A percentile compares a stretch with the other conserved stretches of the same genome.
phyloP scores from a whole-genome alignment of 2,113 vertebrate species.

The Corythoichthys haematopterus region DNA sequence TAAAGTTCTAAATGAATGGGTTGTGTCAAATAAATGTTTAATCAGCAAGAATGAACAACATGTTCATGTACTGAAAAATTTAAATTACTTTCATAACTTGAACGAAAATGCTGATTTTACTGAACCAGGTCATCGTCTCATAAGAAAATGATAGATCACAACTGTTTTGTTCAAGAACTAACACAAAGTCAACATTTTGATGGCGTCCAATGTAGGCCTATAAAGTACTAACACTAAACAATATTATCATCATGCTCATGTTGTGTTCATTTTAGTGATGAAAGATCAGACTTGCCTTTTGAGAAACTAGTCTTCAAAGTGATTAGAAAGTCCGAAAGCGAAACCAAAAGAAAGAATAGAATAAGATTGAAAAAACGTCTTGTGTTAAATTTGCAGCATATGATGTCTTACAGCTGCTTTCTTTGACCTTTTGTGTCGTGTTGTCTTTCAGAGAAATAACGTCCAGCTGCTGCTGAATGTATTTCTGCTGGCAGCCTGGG shows the following conservation, averaged over 20 bases:
- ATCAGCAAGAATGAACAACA: background rate
- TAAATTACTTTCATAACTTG: background rate
- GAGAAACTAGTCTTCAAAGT: constrained; percentile 21
- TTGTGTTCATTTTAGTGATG: constrained; percentile 3
- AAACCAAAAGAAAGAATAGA: constrained; percentile 15
- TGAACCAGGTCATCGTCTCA: background rate
- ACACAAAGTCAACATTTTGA: constrained; percentile 8
- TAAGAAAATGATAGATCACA: background rate
- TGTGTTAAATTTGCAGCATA: constrained; percentile 7
- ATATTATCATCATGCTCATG: constrained; percentile 7
- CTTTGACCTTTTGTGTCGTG: constrained; percentile 26
- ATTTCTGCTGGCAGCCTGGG: constrained; percentile 83
- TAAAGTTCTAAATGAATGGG: background rate
- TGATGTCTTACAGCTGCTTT: background rate
- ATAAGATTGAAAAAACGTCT: constrained; percentile 24
- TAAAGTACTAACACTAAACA: constrained; percentile 22
- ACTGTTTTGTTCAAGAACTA: constrained; percentile 8
- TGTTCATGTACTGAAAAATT: background rate
- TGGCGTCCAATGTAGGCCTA: constrained; percentile 10
- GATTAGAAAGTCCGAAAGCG: constrained; percentile 9
- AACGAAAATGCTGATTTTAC: constrained; percentile 10
- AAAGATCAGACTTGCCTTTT: constrained; percentile 11
- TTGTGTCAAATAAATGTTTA: background rate
- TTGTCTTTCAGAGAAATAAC: constrained; percentile 82
- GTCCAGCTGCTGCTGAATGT: constrained; percentile 80